Percentiles rank a stretch among this genome's conserved stretches.
These are phyloP conservation scores for cat (Felis catus) DNA, from an alignment of 2,113 vertebrate species.

Conservation along the genomic window DNA sequence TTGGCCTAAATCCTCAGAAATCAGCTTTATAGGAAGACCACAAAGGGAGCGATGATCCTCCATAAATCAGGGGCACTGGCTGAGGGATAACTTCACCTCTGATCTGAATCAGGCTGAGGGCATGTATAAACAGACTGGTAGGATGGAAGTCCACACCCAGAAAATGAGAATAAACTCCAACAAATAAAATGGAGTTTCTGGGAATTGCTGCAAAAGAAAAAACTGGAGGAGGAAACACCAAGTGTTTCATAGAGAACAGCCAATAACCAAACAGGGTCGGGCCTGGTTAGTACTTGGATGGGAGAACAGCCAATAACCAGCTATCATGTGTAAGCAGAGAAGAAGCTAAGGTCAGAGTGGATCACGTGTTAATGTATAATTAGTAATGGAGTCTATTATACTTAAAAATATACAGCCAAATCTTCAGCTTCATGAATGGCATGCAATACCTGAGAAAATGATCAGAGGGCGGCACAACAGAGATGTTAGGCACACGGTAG, in stretches of 20 bases:
- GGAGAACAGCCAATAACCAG: background rate
- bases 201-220: background rate
- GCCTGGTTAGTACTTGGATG: too few relatives aligned
- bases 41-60: background rate
- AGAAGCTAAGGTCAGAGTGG: background rate
- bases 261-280: background rate
- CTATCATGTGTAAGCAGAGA: background rate
- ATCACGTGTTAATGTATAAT: background rate
- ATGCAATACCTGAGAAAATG: background rate
- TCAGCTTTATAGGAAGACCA: background rate
- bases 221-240: background rate
- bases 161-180: conserved; percentile 1
- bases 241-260: background rate
- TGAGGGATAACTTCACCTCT: background rate
- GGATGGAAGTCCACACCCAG: background rate
- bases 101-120: background rate
- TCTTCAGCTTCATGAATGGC: background rate
- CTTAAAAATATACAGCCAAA: background rate
- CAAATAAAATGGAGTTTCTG: background rate
- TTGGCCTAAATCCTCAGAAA: background rate
- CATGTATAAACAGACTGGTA: background rate
- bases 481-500: background rate
- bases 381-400: background rate
- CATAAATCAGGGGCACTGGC: background rate
- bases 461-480: background rate